Evolutionary conservation across 2,113 vertebrate genomes (phyloP), one percentile per base, ranked within the genome.

Genomic region (Hippocampus abdominalis): DNA sequence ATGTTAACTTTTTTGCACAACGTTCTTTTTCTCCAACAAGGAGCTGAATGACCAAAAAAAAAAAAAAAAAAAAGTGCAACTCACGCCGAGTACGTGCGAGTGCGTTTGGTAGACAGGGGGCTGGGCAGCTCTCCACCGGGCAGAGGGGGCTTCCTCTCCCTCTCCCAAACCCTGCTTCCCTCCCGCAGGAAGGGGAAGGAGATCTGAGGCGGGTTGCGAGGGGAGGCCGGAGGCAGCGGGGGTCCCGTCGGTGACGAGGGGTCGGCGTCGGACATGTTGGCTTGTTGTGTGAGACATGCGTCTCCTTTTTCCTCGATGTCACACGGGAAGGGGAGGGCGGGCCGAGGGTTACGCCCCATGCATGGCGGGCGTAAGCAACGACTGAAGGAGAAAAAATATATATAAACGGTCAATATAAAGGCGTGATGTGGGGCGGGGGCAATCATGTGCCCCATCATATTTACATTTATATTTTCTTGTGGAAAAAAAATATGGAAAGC

Each of bases 81-180:
- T 96, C 93, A 98, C 97, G 96, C 96, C 0, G 97, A 99, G 79
- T 98, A 99, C 0, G 97, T 98, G 81, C 97, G 93, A 79, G 95
- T 98, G 80, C 97, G 94, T 67, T 98, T 98, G 81, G 96, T 99
- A 74, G 97, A 96, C 77, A 99, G 93, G 1, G 97, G 97, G 74
- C 96, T 98, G 73, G 94, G 96, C 79, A 96, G 93, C 69, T 98
- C 96, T 73, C 94, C 96, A 68, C 94, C 79, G 0, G 93, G 79
- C 76, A 86, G 84, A 1, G 93, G 90, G 0, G 93, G 92, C 53
- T 94, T 94, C 68, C 95, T 91, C 70, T 98, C 96, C 49, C 95
- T 89, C 73, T 98, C 96, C 94, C 96, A 97, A 49, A 96, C 89
- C 67, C 93, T 89, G 78, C 95, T 97, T 80, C 95, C 95, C 83